Evolutionary conservation across 2,113 vertebrate genomes (phyloP), one percentile per base, ranked within the genome.

Genomic region (Ciconia maguari): DNA sequence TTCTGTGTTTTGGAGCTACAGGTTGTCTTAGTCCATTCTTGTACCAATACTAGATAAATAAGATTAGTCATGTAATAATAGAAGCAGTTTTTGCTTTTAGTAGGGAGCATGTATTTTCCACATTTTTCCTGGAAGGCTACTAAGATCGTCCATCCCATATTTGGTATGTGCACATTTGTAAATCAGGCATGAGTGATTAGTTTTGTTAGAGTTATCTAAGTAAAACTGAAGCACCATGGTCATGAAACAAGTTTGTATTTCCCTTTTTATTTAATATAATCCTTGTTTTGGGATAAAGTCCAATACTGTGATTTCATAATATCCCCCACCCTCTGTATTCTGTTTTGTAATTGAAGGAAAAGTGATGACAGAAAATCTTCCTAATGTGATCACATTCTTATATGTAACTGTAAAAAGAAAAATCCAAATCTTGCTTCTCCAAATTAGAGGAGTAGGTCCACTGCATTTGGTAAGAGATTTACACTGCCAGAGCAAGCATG

Each of bases 331-430:
- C 87, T 91, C 90, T 89, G 65, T 91, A 55, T 91, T 94, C 83
- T 96, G 78, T 92, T 96, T 87, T 91, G 58, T 87, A 96, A 96
- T 82, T 94, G 95, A 94, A 93, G 70, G 87, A 65, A 79, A 94
- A 95, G 93, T 70, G 77, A 94, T 96, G 97, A 95, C 93, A 95
- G 93, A 94, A 94, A 97, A 96, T 94, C 94, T 94, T 95, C 87
- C 77, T 94, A 93, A 94, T 95, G 87, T 95, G 96, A 95, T 96
- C 91, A 66, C 94, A 91, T 97, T 96, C 83, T 90, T 96, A 81
- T 16, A 76, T 69, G 74, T 69, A 82, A 85, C 75, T 84, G 55
- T 71, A 89, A 82, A 93, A 93, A 94, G 77, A 92, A 89, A 94
- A 77, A 88, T 58, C 51, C 38, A 66, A 65, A 61, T 82, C 65